Evolutionary conservation across 1,140 invertebrate genomes (phyloP).

Genomic region (Lepidurus apus): DNA sequence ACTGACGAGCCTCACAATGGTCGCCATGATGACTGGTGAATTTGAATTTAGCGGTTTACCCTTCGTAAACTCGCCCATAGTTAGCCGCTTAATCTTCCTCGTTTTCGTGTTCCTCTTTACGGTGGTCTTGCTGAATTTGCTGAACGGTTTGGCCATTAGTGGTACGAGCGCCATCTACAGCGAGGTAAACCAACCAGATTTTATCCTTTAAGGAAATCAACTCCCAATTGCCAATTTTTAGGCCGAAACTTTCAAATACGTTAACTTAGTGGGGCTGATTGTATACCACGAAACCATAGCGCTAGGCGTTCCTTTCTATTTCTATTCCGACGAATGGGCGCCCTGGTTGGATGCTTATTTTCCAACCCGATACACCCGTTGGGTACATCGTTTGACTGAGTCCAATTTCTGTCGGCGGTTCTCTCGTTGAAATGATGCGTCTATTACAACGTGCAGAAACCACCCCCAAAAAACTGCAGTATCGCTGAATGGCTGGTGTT

Average conservation of each 20-base stretch:
- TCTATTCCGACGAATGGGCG: constrained; percentile 25
- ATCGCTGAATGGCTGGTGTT: background rate
- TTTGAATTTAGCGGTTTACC: constrained; percentile 70
- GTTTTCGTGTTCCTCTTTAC: constrained; percentile 72
- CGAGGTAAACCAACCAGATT: constrained; percentile 37
- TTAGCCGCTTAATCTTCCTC: constrained; percentile 65
- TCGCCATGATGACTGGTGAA: constrained; percentile 77
- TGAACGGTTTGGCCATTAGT: constrained; percentile 73
- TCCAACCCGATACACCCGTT: too few species aligned
- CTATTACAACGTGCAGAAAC: background rate
- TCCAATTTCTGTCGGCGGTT: constrained; percentile 25
- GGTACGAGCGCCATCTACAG: constrained; percentile 67
- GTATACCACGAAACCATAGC: constrained; percentile 65
- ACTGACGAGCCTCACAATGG: constrained; percentile 66
- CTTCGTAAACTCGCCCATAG: constrained; percentile 57
- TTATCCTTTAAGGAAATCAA: background rate
- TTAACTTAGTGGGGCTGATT: constrained; percentile 60
- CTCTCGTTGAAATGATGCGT: background rate
- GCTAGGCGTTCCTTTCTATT: constrained; percentile 45
- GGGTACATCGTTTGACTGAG: constrained; percentile 19
- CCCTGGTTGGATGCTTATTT: too few species aligned
- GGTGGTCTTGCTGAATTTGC: constrained; percentile 70
- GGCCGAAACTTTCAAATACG: too few species aligned
- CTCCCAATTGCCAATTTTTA: too few species aligned
- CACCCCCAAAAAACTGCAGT: background rate